These are phyloP conservation scores for Leucoraja erinaceus DNA, from an alignment of 2,113 vertebrate species.

Conservation along the genomic window DNA sequence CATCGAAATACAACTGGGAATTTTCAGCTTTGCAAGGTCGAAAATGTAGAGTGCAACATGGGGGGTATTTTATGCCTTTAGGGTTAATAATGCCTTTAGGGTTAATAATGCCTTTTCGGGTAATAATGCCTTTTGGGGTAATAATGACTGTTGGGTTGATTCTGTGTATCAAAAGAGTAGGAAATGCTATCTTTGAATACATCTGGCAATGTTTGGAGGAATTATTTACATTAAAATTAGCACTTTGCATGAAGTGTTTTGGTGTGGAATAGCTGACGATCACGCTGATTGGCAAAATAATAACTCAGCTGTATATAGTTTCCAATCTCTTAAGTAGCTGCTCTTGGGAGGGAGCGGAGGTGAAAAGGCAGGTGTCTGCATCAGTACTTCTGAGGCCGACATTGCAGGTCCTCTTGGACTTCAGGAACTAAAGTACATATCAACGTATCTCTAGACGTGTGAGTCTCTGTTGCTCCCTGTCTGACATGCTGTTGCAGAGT, in stretches of 20 bases:
- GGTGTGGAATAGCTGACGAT: too few species aligned
- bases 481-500: conserved; percentile 51
- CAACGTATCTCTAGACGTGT: conserved; percentile 41
- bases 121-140: not conserved
- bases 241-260: not conserved
- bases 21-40: not conserved
- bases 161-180: not conserved
- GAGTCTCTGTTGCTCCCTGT: conserved; percentile 44
- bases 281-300: not conserved
- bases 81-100: not conserved
- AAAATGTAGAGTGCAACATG: not conserved
- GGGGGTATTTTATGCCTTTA: too few species aligned
- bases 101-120: not conserved
- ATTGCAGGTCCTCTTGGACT: conserved; percentile 46
- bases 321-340: not conserved
- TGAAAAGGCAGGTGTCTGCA: conserved; percentile 29
- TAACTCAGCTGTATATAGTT: not conserved
- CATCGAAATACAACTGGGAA: not conserved
- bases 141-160: not conserved
- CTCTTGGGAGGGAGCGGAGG: not conserved
- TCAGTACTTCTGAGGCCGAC: conserved; percentile 44
- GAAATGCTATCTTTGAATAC: not conserved
- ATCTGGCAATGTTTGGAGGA: not conserved
- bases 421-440: conserved; percentile 48
- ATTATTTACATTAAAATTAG: not conserved